Evolutionary conservation across 2,797 vertebrate species (phyloP).

Genomic region (Premnoplex brunnescens): DNA sequence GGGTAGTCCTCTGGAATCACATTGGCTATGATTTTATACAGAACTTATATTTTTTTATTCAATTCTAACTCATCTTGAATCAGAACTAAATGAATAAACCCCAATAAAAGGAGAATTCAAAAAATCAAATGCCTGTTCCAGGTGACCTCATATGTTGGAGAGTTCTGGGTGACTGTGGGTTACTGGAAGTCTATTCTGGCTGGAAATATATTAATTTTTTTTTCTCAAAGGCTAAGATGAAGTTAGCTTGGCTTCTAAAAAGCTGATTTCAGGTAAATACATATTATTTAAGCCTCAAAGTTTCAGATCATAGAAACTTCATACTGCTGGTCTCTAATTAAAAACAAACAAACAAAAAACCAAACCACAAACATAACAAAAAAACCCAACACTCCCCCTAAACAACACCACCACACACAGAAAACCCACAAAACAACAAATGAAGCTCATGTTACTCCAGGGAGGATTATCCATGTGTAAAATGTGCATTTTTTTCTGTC

Average conservation of each 20-base stretch:
- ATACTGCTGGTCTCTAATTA: neutral
- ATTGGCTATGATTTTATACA: neutral
- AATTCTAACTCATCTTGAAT: neutral
- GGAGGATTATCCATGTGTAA: neutral
- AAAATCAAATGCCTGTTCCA: conserved; percentile 37
- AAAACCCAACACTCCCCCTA: neutral
- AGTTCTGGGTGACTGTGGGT: conserved; percentile 33
- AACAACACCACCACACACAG: neutral
- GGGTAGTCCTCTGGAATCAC: neutral
- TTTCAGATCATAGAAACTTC: neutral
- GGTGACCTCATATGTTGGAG: conserved; percentile 52
- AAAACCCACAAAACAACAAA: neutral
- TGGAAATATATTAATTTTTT: neutral
- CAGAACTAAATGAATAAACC: conserved; percentile 34
- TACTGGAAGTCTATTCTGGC: conserved; percentile 42
- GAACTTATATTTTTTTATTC: neutral
- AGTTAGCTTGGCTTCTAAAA: neutral
- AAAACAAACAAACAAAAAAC: neutral
- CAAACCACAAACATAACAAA: neutral
- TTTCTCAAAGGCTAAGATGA: neutral
- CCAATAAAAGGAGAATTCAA: conserved; percentile 29
- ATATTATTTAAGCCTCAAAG: neutral
- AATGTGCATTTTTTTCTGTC: neutral
- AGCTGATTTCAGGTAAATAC: neutral
- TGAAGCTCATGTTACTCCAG: neutral